Conservation (phyloP, 2,888 invertebrate genomes). For the Calameuta idolon region DNA sequence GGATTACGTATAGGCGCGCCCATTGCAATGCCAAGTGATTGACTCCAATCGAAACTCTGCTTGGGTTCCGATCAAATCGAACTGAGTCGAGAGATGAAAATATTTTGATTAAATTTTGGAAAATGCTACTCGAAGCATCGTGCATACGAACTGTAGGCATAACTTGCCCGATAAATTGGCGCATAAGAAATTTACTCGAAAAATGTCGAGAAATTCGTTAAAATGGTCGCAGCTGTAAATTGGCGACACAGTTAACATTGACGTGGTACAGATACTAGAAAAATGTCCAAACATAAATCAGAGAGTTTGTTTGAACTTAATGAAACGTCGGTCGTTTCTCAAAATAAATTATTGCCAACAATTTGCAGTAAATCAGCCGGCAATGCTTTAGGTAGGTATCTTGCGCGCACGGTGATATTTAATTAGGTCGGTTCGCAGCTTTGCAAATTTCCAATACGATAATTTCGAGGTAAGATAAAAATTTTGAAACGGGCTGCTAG, state of each 20-base stretch:
- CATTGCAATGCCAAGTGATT: constrained; percentile 31
- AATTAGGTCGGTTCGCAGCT: constrained; percentile 24
- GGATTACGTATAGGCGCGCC: constrained; percentile 51
- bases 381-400: constrained; percentile 24
- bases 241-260: neutral
- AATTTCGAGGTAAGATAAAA: neutral
- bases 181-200: neutral
- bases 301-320: constrained; percentile 29
- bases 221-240: neutral
- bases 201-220: neutral
- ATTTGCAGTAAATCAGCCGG: constrained; percentile 41
- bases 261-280: neutral
- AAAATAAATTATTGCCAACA: constrained; percentile 34
- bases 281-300: constrained; percentile 17
- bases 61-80: neutral
- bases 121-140: neutral
- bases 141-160: neutral
- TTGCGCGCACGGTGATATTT: constrained; percentile 23
- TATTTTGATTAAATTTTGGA: neutral
- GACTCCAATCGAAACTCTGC: constrained; percentile 1
- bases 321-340: constrained; percentile 24
- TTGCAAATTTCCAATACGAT: neutral
- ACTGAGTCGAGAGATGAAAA: neutral
- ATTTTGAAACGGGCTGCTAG: neutral
- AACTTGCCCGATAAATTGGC: neutral